These are phyloP conservation scores for Phalangium opilio DNA, from an alignment of 2,888 invertebrate genomes.

Conservation along the genomic window DNA sequence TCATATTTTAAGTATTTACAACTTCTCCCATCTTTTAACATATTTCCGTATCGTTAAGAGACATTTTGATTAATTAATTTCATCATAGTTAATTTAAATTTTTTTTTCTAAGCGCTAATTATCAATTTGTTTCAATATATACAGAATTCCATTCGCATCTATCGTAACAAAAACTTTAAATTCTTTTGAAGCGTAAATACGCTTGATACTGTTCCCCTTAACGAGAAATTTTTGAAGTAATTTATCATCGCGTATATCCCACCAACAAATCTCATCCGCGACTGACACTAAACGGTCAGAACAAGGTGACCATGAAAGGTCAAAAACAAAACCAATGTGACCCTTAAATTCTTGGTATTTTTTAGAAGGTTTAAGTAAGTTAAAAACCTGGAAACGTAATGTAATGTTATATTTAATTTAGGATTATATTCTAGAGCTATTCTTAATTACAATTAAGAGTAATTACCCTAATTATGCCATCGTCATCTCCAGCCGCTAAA, in stretches of 20 bases:
- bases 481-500: slow-evolving; percentile 46
- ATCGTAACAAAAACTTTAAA: slow-evolving; percentile 46
- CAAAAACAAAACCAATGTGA: slow-evolving; percentile 8
- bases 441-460: neutral
- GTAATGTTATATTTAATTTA: neutral
- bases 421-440: too few relatives aligned
- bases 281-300: slow-evolving; percentile 7
- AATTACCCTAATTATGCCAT: slow-evolving; percentile 45
- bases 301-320: slow-evolving; percentile 13
- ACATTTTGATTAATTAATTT: too few relatives aligned
- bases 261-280: slow-evolving; percentile 13
- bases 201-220: slow-evolving; percentile 29
- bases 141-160: slow-evolving; percentile 43
- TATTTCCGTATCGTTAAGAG: too few relatives aligned
- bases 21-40: too few relatives aligned
- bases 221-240: slow-evolving; percentile 31
- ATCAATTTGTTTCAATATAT: slow-evolving; percentile 35
- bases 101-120: too few relatives aligned
- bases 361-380: neutral
- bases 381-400: neutral
- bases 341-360: neutral
- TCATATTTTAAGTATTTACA: too few relatives aligned
- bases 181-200: slow-evolving; percentile 29
- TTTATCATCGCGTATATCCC: slow-evolving; percentile 7
- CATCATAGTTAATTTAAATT: too few relatives aligned